Percentiles rank a stretch among this genome's conserved stretches.
Conservation (phyloP, 2,113 vertebrate genomes). For the Ceyx cyanopectus region DNA sequence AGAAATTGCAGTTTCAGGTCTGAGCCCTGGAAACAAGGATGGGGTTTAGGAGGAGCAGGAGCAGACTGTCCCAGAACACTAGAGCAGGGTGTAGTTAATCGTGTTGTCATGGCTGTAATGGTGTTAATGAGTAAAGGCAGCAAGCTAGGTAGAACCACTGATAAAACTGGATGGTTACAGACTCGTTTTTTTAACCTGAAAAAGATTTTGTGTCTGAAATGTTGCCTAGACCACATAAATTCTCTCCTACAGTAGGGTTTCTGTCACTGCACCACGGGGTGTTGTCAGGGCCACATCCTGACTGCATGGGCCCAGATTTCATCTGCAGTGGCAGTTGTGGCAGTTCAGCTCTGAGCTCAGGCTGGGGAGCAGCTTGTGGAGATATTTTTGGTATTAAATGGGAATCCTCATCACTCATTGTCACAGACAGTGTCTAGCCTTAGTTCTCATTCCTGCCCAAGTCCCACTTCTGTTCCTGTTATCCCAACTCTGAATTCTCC, state of each 20-base stretch:
- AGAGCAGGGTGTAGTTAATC: neutral
- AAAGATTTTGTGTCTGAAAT: neutral
- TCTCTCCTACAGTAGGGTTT: neutral
- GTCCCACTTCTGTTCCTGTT: slow-evolving; percentile 14
- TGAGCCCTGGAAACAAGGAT: neutral
- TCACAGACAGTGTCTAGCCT: neutral
- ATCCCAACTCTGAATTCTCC: neutral
- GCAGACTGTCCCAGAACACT: neutral
- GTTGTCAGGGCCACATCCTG: neutral
- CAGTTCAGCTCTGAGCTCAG: neutral
- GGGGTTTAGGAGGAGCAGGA: neutral
- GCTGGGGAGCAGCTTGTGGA: neutral
- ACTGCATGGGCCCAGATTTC: neutral
- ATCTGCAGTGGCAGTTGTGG: neutral
- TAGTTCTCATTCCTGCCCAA: neutral
- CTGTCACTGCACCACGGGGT: neutral
- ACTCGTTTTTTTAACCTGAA: neutral
- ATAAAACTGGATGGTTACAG: neutral
- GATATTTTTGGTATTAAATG: neutral
- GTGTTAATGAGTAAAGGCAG: neutral
- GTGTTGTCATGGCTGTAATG: neutral
- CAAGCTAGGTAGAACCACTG: neutral
- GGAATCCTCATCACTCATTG: slow-evolving; percentile 20
- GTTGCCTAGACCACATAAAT: neutral
- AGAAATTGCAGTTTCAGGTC: neutral